These are phyloP conservation scores for Simalia tracyae DNA, from an alignment of 2,797 vertebrate species.

Conservation along the genomic window DNA sequence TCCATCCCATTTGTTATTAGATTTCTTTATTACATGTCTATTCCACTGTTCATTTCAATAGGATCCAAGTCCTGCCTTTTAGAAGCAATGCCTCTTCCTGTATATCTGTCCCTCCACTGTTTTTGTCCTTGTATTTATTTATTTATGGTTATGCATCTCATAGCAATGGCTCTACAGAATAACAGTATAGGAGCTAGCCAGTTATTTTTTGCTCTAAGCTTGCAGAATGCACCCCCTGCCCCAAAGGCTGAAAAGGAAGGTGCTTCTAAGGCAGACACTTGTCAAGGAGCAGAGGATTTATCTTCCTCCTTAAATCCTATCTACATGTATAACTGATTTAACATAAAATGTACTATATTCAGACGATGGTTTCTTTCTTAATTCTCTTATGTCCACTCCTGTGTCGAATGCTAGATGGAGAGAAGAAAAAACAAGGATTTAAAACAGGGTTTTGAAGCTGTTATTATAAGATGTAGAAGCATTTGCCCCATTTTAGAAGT, in stretches of 20 bases:
- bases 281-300: neutral
- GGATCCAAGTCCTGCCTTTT: neutral
- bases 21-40: neutral
- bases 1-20: neutral
- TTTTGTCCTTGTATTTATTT: neutral
- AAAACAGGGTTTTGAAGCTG: neutral
- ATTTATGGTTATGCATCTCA: neutral
- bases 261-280: neutral
- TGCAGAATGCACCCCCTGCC: neutral
- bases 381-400: neutral
- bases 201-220: neutral
- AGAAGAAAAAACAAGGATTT: neutral
- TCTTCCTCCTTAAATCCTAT: neutral
- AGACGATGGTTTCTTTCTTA: neutral
- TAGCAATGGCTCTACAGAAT: neutral
- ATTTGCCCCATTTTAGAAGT: too few species aligned
- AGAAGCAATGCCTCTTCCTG: neutral
- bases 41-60: neutral
- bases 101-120: neutral
- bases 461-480: neutral
- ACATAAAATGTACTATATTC: slow-evolving; percentile 3
- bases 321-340: neutral
- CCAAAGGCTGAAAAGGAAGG: neutral
- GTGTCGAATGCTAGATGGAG: neutral
- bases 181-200: neutral